phyloP scores from a whole-genome alignment of 2,797 vertebrate genomes.

The Diplodus sargus region DNA sequence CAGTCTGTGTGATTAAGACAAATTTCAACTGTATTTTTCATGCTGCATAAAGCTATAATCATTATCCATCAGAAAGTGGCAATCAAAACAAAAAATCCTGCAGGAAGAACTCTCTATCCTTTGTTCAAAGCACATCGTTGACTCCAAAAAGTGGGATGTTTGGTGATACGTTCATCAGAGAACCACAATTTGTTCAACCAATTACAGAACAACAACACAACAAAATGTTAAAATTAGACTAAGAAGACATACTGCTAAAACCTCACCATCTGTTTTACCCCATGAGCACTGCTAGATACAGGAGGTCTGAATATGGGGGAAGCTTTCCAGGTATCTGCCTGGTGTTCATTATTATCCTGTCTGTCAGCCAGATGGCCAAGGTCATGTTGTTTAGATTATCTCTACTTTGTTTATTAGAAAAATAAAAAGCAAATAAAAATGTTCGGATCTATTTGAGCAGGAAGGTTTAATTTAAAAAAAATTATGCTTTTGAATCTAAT shows the following conservation, averaged over 20 bases:
- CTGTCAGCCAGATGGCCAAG: not conserved
- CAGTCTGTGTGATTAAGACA: constrained; percentile 14
- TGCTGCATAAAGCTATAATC: not conserved
- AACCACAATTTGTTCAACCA: not conserved
- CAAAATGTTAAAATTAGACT: not conserved
- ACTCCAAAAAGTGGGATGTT: not conserved
- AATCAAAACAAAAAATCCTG: not conserved
- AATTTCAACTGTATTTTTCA: constrained; percentile 1
- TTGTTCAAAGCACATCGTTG: not conserved
- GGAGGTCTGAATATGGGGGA: not conserved
- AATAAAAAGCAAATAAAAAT: not conserved
- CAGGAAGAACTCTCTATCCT: not conserved
- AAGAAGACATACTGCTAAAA: not conserved
- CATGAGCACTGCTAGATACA: not conserved
- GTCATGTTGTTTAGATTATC: constrained; percentile 1
- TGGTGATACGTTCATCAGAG: not conserved
- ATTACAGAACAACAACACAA: not conserved
- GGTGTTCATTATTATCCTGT: not conserved
- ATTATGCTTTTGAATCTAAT: constrained; percentile 9
- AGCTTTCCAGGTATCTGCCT: not conserved
- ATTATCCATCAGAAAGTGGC: constrained; percentile 5
- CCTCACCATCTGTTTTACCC: constrained; percentile 10
- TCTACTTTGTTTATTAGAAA: not conserved
- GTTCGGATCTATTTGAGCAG: constrained; percentile 10
- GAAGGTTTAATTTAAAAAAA: constrained; percentile 16